Conservation (phyloP, 2,797 vertebrate genomes). For the Macroramphosus scolopax region DNA sequence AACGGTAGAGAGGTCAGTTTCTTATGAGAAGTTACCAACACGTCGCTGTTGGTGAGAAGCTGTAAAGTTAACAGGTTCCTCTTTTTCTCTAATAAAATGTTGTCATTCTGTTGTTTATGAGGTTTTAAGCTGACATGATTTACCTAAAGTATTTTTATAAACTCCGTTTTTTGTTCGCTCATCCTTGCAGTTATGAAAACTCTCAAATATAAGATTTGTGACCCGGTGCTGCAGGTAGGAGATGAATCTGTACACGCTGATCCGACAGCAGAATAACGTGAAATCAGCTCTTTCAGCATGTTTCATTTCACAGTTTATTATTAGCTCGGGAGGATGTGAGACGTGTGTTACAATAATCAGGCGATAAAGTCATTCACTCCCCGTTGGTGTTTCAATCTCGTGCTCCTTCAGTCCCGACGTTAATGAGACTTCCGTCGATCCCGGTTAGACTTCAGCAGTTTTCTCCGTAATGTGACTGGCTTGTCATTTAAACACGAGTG, state of each 20-base stretch:
- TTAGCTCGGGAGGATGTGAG: background rate
- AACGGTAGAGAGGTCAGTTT: background rate
- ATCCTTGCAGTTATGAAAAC: too few species aligned
- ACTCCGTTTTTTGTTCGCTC: background rate
- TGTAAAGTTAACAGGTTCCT: background rate
- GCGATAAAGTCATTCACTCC: slow-evolving; percentile 3
- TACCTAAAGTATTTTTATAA: too few species aligned
- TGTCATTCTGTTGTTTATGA: background rate
- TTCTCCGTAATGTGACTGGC: too few species aligned
- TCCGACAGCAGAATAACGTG: background rate
- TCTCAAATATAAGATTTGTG: background rate
- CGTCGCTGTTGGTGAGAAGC: background rate
- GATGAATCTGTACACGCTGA: background rate
- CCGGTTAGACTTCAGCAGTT: too few species aligned
- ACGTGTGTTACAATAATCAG: background rate
- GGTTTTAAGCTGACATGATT: background rate
- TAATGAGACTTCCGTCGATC: too few species aligned
- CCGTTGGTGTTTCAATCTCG: slow-evolving; percentile 26
- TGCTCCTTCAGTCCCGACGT: slow-evolving; percentile 23
- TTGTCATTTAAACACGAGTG: too few species aligned
- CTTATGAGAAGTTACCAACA: background rate
- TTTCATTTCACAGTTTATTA: background rate
- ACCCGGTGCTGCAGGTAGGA: too few species aligned
- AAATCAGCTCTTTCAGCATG: background rate
- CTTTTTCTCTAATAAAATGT: background rate